Percentiles rank a stretch among this genome's conserved stretches.
Evolutionary conservation across 2,797 vertebrate species (phyloP).

Genomic region (Borostomias antarcticus): DNA sequence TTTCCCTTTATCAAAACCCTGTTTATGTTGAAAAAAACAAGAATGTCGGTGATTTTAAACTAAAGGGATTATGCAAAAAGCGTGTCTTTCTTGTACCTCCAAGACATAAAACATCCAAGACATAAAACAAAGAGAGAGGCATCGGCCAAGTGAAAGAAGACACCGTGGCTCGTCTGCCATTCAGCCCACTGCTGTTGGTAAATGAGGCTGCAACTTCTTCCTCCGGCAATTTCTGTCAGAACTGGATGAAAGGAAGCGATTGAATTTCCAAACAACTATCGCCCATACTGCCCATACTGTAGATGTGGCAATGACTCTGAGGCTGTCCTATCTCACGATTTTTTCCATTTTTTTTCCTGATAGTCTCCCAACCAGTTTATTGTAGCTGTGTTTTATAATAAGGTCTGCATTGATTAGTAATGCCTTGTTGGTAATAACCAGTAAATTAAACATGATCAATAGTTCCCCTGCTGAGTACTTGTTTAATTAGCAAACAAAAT

Average conservation of each 20-base stretch:
- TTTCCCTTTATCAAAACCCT: constrained; percentile 49
- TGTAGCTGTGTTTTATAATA: constrained; percentile 50
- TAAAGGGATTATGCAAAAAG: constrained; percentile 64
- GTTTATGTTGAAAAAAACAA: constrained; percentile 45
- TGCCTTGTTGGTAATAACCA: constrained; percentile 55
- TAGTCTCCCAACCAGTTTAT: constrained; percentile 9
- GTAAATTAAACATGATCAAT: constrained; percentile 56
- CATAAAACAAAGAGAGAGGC: constrained; percentile 65
- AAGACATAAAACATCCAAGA: too few relatives aligned
- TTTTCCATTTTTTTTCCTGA: constrained; percentile 12
- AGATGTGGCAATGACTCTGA: constrained; percentile 38
- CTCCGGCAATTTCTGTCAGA: constrained; percentile 51
- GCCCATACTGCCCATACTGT: constrained; percentile 44
- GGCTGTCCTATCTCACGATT: constrained; percentile 42
- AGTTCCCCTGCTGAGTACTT: constrained; percentile 46
- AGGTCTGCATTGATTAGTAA: constrained; percentile 62
- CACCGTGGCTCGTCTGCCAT: constrained; percentile 45
- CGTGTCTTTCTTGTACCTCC: constrained; percentile 57
- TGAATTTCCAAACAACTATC: constrained; percentile 52
- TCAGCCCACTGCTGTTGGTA: constrained; percentile 51
- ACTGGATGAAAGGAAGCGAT: constrained; percentile 53
- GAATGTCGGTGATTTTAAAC: constrained; percentile 57
- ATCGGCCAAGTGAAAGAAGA: constrained; percentile 47
- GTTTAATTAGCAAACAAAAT: constrained; percentile 69
- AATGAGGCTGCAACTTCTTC: constrained; percentile 47